A percentile compares a stretch with the other conserved stretches of the same genome.
phyloP scores from a whole-genome alignment of 1,140 invertebrate species.

The Drosophila ogumai region DNA sequence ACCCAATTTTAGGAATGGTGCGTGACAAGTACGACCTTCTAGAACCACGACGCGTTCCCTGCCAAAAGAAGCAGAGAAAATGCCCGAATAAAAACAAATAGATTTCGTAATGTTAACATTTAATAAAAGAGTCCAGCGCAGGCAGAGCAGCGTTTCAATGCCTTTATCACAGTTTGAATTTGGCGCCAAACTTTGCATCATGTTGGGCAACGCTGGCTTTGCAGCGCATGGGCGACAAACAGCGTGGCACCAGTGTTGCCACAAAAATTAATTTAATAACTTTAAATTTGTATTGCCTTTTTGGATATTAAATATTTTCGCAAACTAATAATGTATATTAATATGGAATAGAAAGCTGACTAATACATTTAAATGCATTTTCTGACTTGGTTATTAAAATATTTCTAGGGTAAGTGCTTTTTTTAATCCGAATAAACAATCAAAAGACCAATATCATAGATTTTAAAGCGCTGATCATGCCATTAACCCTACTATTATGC shows the following conservation, averaged over 20 bases:
- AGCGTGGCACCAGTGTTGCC: conserved; percentile 5
- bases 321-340: too few species aligned
- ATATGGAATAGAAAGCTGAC: too few species aligned
- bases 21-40: conserved; percentile 26
- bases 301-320: too few species aligned
- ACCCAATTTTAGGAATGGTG: conserved; percentile 38
- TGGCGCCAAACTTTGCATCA: background rate
- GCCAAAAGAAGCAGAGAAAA: conserved; percentile 6
- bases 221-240: background rate
- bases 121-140: background rate
- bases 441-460: background rate
- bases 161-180: conserved; percentile 2
- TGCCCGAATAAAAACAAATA: conserved; percentile 9
- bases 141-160: background rate
- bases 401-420: background rate
- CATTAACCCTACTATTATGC: background rate
- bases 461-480: background rate
- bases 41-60: background rate
- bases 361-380: too few species aligned
- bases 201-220: background rate
- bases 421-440: background rate
- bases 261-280: background rate
- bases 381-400: too few species aligned
- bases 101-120: background rate
- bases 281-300: too few species aligned